phyloP scores from a whole-genome alignment of 2,888 invertebrate species.

The Balanococcus diminutus region DNA sequence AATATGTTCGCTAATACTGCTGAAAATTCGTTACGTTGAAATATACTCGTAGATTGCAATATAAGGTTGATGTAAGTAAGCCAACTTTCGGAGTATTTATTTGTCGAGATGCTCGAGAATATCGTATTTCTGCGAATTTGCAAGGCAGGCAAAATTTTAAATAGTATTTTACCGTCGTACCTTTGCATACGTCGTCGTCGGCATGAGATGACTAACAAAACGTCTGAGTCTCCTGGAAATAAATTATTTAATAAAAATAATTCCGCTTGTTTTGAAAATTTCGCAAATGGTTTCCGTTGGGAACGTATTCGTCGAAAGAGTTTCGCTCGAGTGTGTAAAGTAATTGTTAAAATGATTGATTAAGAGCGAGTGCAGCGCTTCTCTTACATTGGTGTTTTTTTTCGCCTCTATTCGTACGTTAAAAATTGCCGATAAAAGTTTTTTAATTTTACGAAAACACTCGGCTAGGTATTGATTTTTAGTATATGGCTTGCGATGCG shows the following conservation, averaged over 20 bases:
- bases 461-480: conserved; percentile 3
- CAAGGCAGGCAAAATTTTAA: background rate
- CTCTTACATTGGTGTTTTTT: background rate
- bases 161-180: background rate
- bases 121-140: background rate
- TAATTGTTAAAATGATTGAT: conserved; percentile 23
- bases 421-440: conserved; percentile 8
- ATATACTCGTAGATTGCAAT: background rate
- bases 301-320: background rate
- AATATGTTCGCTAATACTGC: too few relatives aligned
- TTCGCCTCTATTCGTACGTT: background rate
- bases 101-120: background rate
- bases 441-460: conserved; percentile 18
- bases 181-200: background rate
- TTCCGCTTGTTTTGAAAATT: background rate
- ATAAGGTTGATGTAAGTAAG: background rate
- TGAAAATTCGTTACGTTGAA: background rate
- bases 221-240: background rate
- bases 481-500: background rate
- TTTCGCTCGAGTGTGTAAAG: background rate
- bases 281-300: background rate
- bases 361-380: background rate
- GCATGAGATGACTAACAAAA: background rate
- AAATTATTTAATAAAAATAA: background rate
- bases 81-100: background rate